Evolutionary conservation across 2,113 vertebrate genomes (phyloP).

Genomic region (Caloenas nicobarica): DNA sequence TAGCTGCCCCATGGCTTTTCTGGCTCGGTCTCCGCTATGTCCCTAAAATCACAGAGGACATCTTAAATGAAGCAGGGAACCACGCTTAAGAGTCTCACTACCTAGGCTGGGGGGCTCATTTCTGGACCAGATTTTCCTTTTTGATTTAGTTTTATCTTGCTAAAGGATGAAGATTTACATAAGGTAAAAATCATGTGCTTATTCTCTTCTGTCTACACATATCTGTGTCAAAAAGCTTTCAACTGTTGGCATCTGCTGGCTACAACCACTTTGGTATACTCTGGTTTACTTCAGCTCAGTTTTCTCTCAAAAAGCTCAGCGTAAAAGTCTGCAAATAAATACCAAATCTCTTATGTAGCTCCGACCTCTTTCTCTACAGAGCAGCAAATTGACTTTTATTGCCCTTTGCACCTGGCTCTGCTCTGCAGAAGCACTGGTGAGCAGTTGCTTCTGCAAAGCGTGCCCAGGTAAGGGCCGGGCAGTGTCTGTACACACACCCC

Average conservation of each 20-base stretch:
- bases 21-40: neutral
- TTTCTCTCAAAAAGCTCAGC: neutral
- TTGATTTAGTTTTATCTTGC: neutral
- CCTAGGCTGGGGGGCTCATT: neutral
- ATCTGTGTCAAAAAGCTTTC: neutral
- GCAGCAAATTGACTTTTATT: neutral
- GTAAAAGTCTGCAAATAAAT: neutral
- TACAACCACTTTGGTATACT: neutral
- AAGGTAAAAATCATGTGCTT: neutral
- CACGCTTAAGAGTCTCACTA: neutral
- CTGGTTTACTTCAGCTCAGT: neutral
- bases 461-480: neutral
- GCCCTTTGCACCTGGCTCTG: neutral
- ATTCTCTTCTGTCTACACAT: neutral
- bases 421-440: neutral
- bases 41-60: constrained; percentile 57
- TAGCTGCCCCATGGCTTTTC: constrained; percentile 19
- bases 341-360: neutral
- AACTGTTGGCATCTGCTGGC: neutral
- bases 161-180: neutral
- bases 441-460: neutral
- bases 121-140: neutral
- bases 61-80: constrained; percentile 8
- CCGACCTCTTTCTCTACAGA: neutral
- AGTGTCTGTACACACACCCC: too few relatives aligned